A percentile compares a stretch with the other conserved stretches of the same genome.
Evolutionary conservation across 2,797 vertebrate genomes (phyloP).

Genomic region (Helarctos malayanus): DNA sequence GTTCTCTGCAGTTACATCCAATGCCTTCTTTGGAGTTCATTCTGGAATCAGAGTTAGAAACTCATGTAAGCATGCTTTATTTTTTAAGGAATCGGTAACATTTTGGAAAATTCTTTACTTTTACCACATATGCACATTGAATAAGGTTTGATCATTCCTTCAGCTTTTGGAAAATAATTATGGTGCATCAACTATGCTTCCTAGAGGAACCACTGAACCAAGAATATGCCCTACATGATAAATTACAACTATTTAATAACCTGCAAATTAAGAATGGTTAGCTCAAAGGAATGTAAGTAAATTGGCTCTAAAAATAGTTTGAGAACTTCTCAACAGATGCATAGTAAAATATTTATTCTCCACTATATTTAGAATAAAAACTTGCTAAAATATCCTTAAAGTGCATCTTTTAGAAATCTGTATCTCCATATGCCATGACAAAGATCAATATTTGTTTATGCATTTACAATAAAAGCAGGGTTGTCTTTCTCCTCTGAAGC

Average conservation of each 20-base stretch:
- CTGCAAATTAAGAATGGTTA: constrained; percentile 31
- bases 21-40: neutral
- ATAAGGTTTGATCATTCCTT: constrained; percentile 43
- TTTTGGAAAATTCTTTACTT: neutral
- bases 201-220: constrained; percentile 8
- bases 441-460: constrained; percentile 67
- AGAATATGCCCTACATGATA: neutral
- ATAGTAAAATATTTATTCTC: neutral
- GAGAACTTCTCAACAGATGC: neutral
- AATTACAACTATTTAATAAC: constrained; percentile 51
- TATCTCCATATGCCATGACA: neutral
- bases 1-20: neutral
- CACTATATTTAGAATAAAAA: constrained; percentile 35
- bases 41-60: neutral
- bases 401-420: neutral
- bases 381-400: constrained; percentile 10
- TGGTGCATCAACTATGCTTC: constrained; percentile 48
- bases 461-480: constrained; percentile 34
- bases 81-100: neutral
- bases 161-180: constrained; percentile 52
- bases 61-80: neutral
- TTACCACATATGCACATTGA: neutral
- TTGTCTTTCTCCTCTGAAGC: constrained; percentile 17
- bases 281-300: constrained; percentile 47
- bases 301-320: neutral